phyloP scores from a whole-genome alignment of 2,888 invertebrate species.

The Agrypnus murinus region DNA sequence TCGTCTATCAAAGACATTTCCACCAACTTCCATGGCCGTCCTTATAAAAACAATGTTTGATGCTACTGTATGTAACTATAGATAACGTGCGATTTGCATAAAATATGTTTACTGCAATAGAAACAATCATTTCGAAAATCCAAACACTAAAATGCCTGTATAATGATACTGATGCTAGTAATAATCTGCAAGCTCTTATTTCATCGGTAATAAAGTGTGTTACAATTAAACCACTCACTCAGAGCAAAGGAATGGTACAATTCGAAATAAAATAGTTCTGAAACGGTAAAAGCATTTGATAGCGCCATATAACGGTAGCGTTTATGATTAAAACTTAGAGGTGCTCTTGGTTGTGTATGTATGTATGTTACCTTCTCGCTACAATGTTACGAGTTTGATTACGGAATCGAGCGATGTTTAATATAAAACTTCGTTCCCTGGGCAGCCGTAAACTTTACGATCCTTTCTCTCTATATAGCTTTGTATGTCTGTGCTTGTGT shows the following conservation, averaged over 20 bases:
- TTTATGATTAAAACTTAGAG: slow-evolving; percentile 45
- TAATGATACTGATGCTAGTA: too few species aligned
- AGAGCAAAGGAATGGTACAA: slow-evolving; percentile 1
- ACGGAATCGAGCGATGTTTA: slow-evolving; percentile 49
- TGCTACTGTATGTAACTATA: too few species aligned
- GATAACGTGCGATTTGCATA: too few species aligned
- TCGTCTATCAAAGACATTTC: too few species aligned
- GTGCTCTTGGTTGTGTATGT: too few species aligned
- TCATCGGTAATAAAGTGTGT: not conserved
- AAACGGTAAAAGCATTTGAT: slow-evolving; percentile 38
- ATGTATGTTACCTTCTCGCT: slow-evolving; percentile 37
- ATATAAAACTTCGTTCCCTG: slow-evolving; percentile 52
- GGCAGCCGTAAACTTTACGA: slow-evolving; percentile 51
- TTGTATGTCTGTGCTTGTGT: too few species aligned
- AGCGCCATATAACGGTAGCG: slow-evolving; percentile 38
- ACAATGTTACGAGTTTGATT: slow-evolving; percentile 48
- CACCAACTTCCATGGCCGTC: too few species aligned
- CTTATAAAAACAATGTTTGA: too few species aligned
- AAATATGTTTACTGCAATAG: too few species aligned
- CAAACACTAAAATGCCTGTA: too few species aligned
- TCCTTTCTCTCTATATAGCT: too few species aligned
- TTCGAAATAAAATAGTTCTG: slow-evolving; percentile 29
- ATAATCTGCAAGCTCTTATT: slow-evolving; percentile 9
- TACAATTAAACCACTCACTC: slow-evolving; percentile 24
- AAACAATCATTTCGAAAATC: too few species aligned